Percentiles rank a stretch among this genome's conserved stretches.
These are phyloP conservation scores for Nephrocerus scutellatus DNA, from an alignment of 2,888 invertebrate species.

Conservation along the genomic window DNA sequence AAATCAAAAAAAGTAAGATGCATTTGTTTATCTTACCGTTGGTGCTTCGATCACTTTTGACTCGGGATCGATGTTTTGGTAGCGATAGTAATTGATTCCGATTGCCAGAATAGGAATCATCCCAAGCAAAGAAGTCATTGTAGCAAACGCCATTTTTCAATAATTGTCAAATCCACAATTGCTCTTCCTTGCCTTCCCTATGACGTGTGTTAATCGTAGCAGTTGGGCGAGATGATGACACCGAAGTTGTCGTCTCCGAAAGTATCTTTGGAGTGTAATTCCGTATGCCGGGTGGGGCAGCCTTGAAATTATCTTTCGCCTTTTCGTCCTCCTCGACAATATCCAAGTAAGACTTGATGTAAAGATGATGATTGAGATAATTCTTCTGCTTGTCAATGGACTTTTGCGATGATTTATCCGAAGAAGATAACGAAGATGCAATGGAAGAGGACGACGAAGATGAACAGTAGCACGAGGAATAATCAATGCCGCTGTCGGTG, in stretches of 20 bases:
- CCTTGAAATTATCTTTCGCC: conserved; percentile 47
- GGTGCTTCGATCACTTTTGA: conserved; percentile 64
- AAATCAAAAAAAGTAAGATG: background rate
- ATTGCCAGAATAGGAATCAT: conserved; percentile 75
- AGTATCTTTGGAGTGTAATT: conserved; percentile 68
- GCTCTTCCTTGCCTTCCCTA: conserved; percentile 42
- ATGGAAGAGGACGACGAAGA: conserved; percentile 33
- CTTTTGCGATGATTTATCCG: conserved; percentile 36
- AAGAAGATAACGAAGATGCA: conserved; percentile 45
- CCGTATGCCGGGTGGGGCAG: conserved; percentile 57
- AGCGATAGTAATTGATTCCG: conserved; percentile 72
- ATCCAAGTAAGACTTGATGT: conserved; percentile 53
- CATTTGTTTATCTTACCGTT: conserved; percentile 53
- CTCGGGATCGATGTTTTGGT: conserved; percentile 76
- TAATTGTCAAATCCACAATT: conserved; percentile 60
- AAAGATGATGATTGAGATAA: conserved; percentile 52
- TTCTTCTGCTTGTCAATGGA: conserved; percentile 44
- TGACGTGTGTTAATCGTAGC: conserved; percentile 28
- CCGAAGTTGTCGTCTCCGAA: conserved; percentile 32
- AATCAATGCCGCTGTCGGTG: conserved; percentile 41
- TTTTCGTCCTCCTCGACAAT: conserved; percentile 50
- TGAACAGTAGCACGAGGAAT: conserved; percentile 40
- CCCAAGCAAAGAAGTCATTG: conserved; percentile 62
- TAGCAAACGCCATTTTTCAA: conserved; percentile 52
- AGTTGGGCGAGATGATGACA: conserved; percentile 30